phyloP scores from a whole-genome alignment of 2,888 invertebrate species.

The Disparrhopalites patrizii region DNA sequence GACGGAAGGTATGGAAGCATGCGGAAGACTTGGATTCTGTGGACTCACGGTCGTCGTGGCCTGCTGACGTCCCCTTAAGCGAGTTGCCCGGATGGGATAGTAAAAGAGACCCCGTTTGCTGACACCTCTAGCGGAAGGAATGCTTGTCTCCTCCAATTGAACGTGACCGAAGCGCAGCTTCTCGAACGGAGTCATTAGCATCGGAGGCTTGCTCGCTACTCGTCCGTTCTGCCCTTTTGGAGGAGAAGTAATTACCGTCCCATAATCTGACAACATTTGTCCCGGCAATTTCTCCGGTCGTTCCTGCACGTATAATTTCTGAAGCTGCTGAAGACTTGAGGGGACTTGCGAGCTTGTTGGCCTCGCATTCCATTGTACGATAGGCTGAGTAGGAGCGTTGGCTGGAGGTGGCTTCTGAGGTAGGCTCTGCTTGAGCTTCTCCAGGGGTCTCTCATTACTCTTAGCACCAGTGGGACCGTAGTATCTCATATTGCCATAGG shows the following conservation, averaged over 20 bases:
- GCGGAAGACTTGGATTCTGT: background rate
- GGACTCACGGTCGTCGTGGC: background rate
- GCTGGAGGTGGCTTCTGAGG: constrained; percentile 46
- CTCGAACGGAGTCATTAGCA: constrained; percentile 49
- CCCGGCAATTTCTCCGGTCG: background rate
- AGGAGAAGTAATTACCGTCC: constrained; percentile 46
- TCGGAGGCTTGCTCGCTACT: constrained; percentile 45
- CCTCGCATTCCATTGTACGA: background rate
- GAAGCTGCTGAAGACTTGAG: constrained; percentile 14
- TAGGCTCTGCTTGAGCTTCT: constrained; percentile 26
- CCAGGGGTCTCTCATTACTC: no score
- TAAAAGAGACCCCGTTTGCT: constrained; percentile 24
- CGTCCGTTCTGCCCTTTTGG: constrained; percentile 47
- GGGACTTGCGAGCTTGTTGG: constrained; percentile 53
- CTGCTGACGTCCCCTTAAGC: background rate
- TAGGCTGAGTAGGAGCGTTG: background rate
- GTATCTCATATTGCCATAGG: background rate
- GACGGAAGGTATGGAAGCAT: constrained; percentile 20
- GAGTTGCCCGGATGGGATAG: constrained; percentile 23
- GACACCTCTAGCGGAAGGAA: background rate
- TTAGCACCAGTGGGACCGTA: background rate
- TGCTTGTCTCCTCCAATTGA: constrained; percentile 27
- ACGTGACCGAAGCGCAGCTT: constrained; percentile 48
- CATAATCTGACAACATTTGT: constrained; percentile 18
- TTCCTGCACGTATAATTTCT: constrained; percentile 2